A percentile compares a stretch with the other conserved stretches of the same genome.
phyloP scores from a whole-genome alignment of 2,797 vertebrate genomes.

The Hephaestus fuliginosus region DNA sequence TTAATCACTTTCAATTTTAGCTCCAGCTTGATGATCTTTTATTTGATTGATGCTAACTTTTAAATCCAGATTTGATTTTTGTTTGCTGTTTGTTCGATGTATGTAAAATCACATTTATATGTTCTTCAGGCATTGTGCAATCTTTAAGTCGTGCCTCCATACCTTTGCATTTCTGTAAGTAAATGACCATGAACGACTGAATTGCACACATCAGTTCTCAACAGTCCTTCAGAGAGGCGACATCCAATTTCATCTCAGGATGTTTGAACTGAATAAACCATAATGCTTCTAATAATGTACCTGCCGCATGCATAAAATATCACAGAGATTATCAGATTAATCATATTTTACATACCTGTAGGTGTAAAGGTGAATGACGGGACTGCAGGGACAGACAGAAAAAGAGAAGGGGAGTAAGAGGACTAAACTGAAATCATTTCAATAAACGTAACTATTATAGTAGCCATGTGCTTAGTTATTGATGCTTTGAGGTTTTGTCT shows the following conservation, averaged over 20 bases:
- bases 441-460: not conserved
- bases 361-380: conserved; percentile 98
- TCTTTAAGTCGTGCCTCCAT: not conserved
- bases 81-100: not conserved
- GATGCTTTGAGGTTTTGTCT: not conserved
- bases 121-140: not conserved
- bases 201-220: not conserved
- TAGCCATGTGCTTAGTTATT: not conserved
- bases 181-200: not conserved
- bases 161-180: not conserved
- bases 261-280: conserved; percentile 2
- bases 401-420: conserved; percentile 1
- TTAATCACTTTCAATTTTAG: not conserved
- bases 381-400: conserved; percentile 83
- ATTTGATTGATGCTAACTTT: not conserved
- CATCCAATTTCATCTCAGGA: not conserved
- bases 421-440: conserved; percentile 3
- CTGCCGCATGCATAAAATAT: not conserved
- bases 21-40: not conserved
- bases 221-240: not conserved
- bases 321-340: not conserved
- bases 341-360: conserved; percentile 88
- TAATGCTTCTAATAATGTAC: not conserved
- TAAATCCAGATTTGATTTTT: not conserved
- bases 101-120: not conserved